Evolutionary conservation across 2,888 invertebrate genomes (phyloP), one percentile per base, ranked within the genome.

Genomic region (Brenthis hecate): DNA sequence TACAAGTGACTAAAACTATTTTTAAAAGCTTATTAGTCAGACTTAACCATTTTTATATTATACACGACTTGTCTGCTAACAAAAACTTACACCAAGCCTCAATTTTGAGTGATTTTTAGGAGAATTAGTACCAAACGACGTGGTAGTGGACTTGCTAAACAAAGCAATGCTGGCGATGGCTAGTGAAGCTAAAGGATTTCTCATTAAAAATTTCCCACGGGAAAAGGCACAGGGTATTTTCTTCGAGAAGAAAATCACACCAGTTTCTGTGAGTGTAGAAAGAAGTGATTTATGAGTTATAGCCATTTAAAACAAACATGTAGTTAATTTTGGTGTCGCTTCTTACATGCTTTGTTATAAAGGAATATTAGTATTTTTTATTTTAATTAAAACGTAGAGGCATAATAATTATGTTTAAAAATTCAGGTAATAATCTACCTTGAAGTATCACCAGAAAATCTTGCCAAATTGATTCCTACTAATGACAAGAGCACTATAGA

Each of bases 161-260:
- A 96, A 96, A 77, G 97, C 97, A 14, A 98, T 99, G 87, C 81
- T 95, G 54, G 83, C 85, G 6, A 93, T 94, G 55, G 94, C 94
- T 16, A 86, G 92, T 0, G 88, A 85, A 8, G 94, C 96, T 4
- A 96, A 96, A 76, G 98, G 98, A 6, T 98, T 96, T 89, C 94
- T 99, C 28, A 96, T 98, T 78, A 98, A 98, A 82, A 98, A 98
- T 43, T 99, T 98, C 89, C 98, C 99, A 0, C 94, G 98, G 36
- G 98, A 98, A 84, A 96, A 97, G 80, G 94, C 95, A 51, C 98
- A 98, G 88, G 98, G 98, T 50, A 90, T 95, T 71, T 94, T 95
- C 65, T 99, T 99, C 85, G 98, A 99, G 84, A 89, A 94, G 68
- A 93, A 94, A 82, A 95, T 98, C 70, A 94, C 94, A n/a, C 94